Percentiles rank a stretch among this genome's conserved stretches.
phyloP scores from a whole-genome alignment of 1,140 invertebrate genomes.

The Mya arenaria region DNA sequence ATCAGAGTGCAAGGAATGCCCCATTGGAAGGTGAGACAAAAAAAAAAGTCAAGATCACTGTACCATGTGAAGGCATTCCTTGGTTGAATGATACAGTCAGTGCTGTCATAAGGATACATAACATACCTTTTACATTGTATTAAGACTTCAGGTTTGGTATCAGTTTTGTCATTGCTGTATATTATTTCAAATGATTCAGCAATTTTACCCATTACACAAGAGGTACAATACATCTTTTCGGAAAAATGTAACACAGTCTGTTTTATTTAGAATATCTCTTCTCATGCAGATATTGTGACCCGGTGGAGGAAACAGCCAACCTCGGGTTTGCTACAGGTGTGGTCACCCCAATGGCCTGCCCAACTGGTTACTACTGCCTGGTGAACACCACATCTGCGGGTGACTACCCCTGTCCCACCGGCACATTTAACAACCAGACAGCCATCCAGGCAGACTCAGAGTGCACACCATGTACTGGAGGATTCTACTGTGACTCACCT shows the following conservation, averaged over 20 bases:
- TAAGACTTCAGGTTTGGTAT: no score
- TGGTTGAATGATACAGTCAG: no score
- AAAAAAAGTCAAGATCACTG: no score
- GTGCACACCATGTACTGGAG: slow-evolving; percentile 71
- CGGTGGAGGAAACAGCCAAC: slow-evolving; percentile 69
- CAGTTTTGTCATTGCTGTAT: no score
- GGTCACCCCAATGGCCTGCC: slow-evolving; percentile 73
- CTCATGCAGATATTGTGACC: slow-evolving; percentile 76
- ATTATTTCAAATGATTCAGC: no score
- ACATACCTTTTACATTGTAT: no score
- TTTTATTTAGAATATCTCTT: slow-evolving; percentile 1
- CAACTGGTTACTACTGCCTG: slow-evolving; percentile 76
- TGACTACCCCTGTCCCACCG: slow-evolving; percentile 71
- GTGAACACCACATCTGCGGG: slow-evolving; percentile 66
- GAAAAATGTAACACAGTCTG: background rate
- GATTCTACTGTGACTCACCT: slow-evolving; percentile 70
- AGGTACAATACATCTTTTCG: no score
- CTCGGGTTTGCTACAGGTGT: slow-evolving; percentile 72
- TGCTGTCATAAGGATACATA: no score
- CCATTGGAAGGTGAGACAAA: slow-evolving; percentile 75
- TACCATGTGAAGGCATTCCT: no score
- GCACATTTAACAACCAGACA: slow-evolving; percentile 75
- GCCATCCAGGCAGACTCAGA: slow-evolving; percentile 65
- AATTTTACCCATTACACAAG: no score
- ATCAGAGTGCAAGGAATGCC: slow-evolving; percentile 72